A percentile compares a stretch with the other conserved stretches of the same genome.
These are phyloP conservation scores for Brachyalestes nurse DNA, from an alignment of 2,797 vertebrate species.

Conservation along the genomic window DNA sequence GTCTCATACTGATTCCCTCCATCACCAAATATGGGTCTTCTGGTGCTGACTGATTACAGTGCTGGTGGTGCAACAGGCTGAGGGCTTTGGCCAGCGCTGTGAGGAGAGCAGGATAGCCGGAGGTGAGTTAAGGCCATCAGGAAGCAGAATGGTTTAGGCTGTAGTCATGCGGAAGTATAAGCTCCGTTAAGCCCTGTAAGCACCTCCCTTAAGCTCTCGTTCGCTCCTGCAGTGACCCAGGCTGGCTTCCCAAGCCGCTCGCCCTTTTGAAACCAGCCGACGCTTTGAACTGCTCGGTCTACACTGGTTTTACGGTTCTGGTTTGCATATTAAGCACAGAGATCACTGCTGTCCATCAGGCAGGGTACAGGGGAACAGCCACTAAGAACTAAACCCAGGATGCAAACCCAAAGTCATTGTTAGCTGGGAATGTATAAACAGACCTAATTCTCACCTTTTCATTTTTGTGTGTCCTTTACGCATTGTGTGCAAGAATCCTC, in stretches of 20 bases:
- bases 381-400: conserved; percentile 12
- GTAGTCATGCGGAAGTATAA: conserved; percentile 48
- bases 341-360: conserved; percentile 31
- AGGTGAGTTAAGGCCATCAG: conserved; percentile 24
- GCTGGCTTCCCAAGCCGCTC: conserved; percentile 64
- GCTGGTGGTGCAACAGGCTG: not conserved
- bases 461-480: conserved; percentile 6
- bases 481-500: conserved; percentile 8
- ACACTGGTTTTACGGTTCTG: conserved; percentile 8
- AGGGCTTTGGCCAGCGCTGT: no score
- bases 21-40: not conserved
- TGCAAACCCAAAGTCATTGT: not conserved
- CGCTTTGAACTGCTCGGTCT: conserved; percentile 40
- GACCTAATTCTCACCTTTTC: not conserved
- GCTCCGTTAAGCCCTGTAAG: conserved; percentile 58
- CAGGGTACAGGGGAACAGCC: conserved; percentile 11
- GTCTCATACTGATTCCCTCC: not conserved
- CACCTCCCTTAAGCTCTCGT: conserved; percentile 69
- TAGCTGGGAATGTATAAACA: not conserved
- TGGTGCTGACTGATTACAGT: not conserved
- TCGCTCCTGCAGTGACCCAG: conserved; percentile 58
- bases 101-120: not conserved
- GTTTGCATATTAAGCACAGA: conserved; percentile 13
- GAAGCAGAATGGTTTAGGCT: conserved; percentile 42
- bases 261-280: conserved; percentile 74